Evolutionary conservation across 2,113 vertebrate genomes (phyloP).

Genomic region (Pungitius pungitius): DNA sequence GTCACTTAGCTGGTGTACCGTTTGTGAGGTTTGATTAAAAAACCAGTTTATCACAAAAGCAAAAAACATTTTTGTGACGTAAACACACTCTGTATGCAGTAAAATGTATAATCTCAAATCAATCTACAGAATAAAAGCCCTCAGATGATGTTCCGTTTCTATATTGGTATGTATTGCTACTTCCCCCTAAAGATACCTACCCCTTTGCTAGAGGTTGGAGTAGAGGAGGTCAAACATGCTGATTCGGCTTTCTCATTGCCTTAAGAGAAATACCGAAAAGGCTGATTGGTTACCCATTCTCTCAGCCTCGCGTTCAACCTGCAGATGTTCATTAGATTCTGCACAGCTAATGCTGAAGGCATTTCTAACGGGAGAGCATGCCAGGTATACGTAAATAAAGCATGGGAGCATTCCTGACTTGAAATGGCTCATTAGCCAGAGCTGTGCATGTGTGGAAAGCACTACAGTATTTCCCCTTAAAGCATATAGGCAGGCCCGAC

Average conservation of each 20-base stretch:
- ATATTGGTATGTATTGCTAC: background rate
- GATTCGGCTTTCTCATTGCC: background rate
- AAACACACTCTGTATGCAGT: background rate
- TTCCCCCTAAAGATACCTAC: too few relatives aligned
- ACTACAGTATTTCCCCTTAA: background rate
- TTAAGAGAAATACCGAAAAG: slow-evolving; percentile 16
- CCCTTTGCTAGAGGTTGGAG: background rate
- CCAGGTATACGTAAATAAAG: slow-evolving; percentile 46
- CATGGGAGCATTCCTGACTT: slow-evolving; percentile 5
- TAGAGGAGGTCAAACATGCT: background rate
- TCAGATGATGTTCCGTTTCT: background rate
- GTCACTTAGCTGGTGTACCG: background rate
- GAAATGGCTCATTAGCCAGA: slow-evolving; percentile 43
- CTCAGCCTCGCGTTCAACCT: slow-evolving; percentile 59
- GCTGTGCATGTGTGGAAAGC: slow-evolving; percentile 6
- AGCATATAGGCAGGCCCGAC: background rate
- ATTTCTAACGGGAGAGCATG: background rate
- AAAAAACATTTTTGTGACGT: too few relatives aligned
- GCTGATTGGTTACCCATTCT: slow-evolving; percentile 64
- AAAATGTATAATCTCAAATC: background rate
- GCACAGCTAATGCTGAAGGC: slow-evolving; percentile 67
- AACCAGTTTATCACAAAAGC: background rate
- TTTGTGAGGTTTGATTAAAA: background rate
- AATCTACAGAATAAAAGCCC: background rate
- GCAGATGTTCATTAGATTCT: slow-evolving; percentile 74